Evolutionary conservation across 2,113 vertebrate species (phyloP), one percentile per base, ranked within the genome.

Genomic region (Poeciliopsis retropinna): DNA sequence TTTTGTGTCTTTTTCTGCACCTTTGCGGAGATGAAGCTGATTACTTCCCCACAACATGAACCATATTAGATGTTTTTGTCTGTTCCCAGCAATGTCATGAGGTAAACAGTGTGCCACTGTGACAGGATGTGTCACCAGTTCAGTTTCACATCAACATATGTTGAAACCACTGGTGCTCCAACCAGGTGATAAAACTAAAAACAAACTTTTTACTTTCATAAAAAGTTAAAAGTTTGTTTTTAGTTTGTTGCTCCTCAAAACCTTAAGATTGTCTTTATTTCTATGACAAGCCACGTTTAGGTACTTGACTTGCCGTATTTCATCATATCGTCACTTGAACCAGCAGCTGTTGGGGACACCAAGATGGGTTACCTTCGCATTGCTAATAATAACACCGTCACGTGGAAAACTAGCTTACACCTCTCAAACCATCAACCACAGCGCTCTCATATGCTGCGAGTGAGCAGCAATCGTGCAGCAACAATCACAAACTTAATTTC

Each of bases 111-210:
- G 10, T 70, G 28, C 44, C 65, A 19, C 30, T 11, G 17, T 51
- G 69, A 80, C 68, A 86, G 85, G 78, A 85, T 65, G 65, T 64
- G 65, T 64, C 39, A 73, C 67, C 60, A 28, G 11, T 34, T 66
- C 68, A 60, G 72, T 86, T 84, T 87, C 79, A 76, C 70, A 72
- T 81, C 61, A 67, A 31, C 79, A 86, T 70, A 72, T 76, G 73
- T 31, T 31, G 5, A 32, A 78, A 73, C 72, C 64, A 67, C 70
- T 60, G 12, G 41, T 27, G 34, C 3, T 6, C 19, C 27, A 4
- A 27, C 70, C 25, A 3, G 32, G 47, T 66, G 54, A 60, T 39
- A 78, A 78, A 83, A 71, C 31, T 17, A 57, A 57, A 54, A 57
- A 57, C 51, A 47, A 47, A 57, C 51, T 10, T n/a, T 57, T 57